Evolutionary conservation across 2,797 vertebrate genomes (phyloP).

Genomic region (Acrocephalus scirpaceus): DNA sequence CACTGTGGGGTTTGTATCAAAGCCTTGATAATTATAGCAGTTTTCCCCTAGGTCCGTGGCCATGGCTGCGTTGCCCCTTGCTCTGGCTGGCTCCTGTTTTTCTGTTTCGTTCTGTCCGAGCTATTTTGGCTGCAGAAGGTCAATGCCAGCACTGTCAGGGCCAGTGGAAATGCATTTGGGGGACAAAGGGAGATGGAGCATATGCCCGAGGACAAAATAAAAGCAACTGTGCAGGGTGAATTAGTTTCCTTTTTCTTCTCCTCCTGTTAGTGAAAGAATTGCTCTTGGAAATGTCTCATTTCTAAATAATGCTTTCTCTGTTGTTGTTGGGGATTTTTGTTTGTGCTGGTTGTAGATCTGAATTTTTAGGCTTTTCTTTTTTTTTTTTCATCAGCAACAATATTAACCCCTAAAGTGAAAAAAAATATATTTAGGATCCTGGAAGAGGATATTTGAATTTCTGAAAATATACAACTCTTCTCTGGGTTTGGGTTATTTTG

Average conservation of each 20-base stretch:
- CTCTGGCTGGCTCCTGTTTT: not conserved
- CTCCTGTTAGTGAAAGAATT: slow-evolving; percentile 8
- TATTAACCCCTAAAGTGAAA: not conserved
- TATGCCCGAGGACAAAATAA: slow-evolving; percentile 14
- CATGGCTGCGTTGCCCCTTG: not conserved
- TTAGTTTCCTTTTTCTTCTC: slow-evolving; percentile 19
- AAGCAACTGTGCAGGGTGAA: not conserved
- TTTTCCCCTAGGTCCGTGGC: not conserved
- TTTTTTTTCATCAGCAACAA: not conserved
- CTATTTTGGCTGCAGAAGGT: slow-evolving; percentile 5
- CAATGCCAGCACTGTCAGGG: slow-evolving; percentile 6
- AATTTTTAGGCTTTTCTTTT: not conserved
- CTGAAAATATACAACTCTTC: not conserved
- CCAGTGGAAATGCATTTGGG: not conserved
- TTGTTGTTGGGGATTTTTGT: not conserved
- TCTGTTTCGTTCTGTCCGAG: not conserved
- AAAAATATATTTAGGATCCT: not conserved
- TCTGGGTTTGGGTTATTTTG: not conserved
- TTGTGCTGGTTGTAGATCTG: not conserved
- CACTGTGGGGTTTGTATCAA: accelerated
- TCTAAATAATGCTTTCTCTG: slow-evolving; percentile 49
- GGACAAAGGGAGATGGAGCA: slow-evolving; percentile 25
- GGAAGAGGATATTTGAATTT: not conserved
- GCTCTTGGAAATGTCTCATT: not conserved
- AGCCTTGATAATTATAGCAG: not conserved